These are phyloP conservation scores for Brachionus rubens DNA, from an alignment of 1,140 invertebrate species.

Conservation along the genomic window DNA sequence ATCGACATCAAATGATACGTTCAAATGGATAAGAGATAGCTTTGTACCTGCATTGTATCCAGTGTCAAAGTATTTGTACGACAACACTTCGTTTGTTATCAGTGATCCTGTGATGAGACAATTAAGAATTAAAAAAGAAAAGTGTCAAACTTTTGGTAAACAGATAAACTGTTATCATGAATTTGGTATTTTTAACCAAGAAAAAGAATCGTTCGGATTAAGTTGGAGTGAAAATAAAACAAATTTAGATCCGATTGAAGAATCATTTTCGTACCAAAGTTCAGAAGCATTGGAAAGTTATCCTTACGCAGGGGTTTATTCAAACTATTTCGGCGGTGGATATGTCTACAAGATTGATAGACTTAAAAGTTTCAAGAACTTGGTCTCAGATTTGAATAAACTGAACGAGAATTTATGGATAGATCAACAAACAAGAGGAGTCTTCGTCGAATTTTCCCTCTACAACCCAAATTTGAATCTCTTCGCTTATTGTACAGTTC, in stretches of 20 bases:
- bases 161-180: background rate
- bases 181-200: background rate
- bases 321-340: slow-evolving; percentile 64
- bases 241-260: background rate
- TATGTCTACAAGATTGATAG: slow-evolving; percentile 61
- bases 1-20: background rate
- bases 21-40: background rate
- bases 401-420: background rate
- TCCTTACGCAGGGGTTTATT: slow-evolving; percentile 61
- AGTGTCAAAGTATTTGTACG: slow-evolving; percentile 60
- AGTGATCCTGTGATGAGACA: slow-evolving; percentile 63
- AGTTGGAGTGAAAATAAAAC: background rate
- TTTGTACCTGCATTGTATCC: background rate
- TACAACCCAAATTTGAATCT: slow-evolving; percentile 53
- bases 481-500: slow-evolving; percentile 62
- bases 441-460: slow-evolving; percentile 9
- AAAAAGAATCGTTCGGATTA: background rate
- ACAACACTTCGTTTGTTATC: slow-evolving; percentile 63
- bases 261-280: background rate
- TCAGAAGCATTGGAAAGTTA: slow-evolving; percentile 58
- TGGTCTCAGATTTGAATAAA: background rate
- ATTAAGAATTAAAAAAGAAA: background rate
- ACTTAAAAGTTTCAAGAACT: slow-evolving; percentile 50
- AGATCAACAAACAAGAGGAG: slow-evolving; percentile 1
- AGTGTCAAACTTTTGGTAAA: background rate